Evolutionary conservation across 2,888 invertebrate genomes (phyloP), one percentile per base, ranked within the genome.

Genomic region (Dryobotodes eremita): DNA sequence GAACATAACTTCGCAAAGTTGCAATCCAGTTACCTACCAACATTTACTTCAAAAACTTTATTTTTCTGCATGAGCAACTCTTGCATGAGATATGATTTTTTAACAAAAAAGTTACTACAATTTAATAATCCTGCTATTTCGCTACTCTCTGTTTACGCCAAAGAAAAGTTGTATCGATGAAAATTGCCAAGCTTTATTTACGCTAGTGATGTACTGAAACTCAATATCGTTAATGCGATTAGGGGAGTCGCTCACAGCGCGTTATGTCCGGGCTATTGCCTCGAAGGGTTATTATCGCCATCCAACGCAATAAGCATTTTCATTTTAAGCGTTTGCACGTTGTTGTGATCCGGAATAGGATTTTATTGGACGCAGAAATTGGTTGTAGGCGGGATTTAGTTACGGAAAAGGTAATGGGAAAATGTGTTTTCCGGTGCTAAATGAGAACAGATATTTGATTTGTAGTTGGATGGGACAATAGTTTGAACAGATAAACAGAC

Each of bases 171-270:
- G 55, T 71, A 55, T 71, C 55, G 71, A 46, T 71, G 53, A 77
- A 72, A 65, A 79, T 70, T 61, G 62, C 17, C 59, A 72, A 72
- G 64, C 80, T 74, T 75, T 80, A 79, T 77, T 69, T n/a, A 50
- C 65, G 73, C 68, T 77, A 83, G 76, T 80, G 76, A 85, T 76
- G 80, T 86, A 69, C 62, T 46, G 59, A 80, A 76, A 86, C 75
- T 78, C 87, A 71, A 87, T 84, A 86, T 87, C 87, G 81, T 80
- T 87, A 84, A 85, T 85, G 75, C 81, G 87, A 87, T 85, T 87
- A 87, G 77, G 59, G 48, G 71, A 84, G 71, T 80, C 76, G 84
- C 76, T 80, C 84, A 83, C 71, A 55, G 75, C 76, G 84, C 68
- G 77, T 76, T 86, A 62, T 59, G 81, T 62, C 75, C 66, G 77